Evolutionary conservation across 2,113 vertebrate genomes (phyloP).

Genomic region (Clarias batrachus): DNA sequence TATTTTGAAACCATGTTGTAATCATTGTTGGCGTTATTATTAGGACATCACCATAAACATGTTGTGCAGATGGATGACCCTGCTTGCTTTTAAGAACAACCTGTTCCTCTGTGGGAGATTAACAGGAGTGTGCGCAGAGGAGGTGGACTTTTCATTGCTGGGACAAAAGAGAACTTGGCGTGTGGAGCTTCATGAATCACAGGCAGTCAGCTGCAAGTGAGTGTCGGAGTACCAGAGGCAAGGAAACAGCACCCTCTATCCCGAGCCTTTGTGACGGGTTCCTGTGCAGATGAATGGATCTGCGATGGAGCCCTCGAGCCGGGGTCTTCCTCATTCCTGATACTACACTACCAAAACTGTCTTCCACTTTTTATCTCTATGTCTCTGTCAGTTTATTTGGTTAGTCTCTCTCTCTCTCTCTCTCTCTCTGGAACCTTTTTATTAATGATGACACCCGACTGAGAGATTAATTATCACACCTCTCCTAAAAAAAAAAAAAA

Average conservation of each 20-base stretch:
- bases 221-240: conserved; percentile 19
- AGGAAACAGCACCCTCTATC: conserved; percentile 49
- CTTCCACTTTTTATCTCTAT: conserved; percentile 2
- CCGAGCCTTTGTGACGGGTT: neutral
- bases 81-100: neutral
- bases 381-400: neutral
- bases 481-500: neutral
- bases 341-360: neutral
- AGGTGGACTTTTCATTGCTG: neutral
- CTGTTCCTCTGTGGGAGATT: conserved; percentile 10
- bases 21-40: neutral
- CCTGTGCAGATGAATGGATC: conserved; percentile 16
- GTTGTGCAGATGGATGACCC: neutral
- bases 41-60: neutral
- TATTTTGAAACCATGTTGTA: neutral
- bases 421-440: neutral
- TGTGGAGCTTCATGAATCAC: conserved; percentile 24
- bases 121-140: neutral
- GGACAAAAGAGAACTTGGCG: conserved; percentile 18
- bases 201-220: conserved; percentile 1
- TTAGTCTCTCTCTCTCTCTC: neutral
- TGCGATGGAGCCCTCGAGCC: neutral
- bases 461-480: neutral
- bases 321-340: neutral
- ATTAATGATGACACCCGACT: neutral